Evolutionary conservation across 2,888 invertebrate genomes (phyloP).

Genomic region (Bugula neritina): DNA sequence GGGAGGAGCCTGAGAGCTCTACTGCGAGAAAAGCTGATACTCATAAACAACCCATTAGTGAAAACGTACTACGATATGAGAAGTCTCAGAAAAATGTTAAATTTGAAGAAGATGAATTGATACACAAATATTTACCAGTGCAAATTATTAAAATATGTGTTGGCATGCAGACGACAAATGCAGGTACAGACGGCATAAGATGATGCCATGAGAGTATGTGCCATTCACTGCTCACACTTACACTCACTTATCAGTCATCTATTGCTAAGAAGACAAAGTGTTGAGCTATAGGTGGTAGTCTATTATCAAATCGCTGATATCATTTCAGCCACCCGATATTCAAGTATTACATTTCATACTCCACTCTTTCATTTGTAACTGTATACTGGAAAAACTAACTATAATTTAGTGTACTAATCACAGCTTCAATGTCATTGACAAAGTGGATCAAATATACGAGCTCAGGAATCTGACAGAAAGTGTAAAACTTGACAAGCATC

Average conservation of each 20-base stretch:
- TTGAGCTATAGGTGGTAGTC: conserved; percentile 23
- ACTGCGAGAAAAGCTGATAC: too few relatives aligned
- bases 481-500: conserved; percentile 23
- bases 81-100: neutral
- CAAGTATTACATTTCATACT: neutral
- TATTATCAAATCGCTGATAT: conserved; percentile 9
- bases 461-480: conserved; percentile 13
- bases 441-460: neutral
- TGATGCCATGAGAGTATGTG: neutral
- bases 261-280: neutral
- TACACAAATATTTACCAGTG: neutral
- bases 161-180: neutral
- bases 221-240: neutral
- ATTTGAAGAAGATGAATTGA: neutral
- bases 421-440: neutral
- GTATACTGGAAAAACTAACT: neutral
- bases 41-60: too few relatives aligned
- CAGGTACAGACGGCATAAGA: neutral
- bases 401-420: neutral
- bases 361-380: neutral
- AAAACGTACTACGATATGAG: too few relatives aligned
- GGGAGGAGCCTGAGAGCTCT: too few relatives aligned
- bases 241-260: neutral
- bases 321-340: neutral
- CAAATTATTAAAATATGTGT: neutral